A percentile compares a stretch with the other conserved stretches of the same genome.
Conservation (phyloP, 2,888 invertebrate species). For the Stenolophus ochropezus region DNA sequence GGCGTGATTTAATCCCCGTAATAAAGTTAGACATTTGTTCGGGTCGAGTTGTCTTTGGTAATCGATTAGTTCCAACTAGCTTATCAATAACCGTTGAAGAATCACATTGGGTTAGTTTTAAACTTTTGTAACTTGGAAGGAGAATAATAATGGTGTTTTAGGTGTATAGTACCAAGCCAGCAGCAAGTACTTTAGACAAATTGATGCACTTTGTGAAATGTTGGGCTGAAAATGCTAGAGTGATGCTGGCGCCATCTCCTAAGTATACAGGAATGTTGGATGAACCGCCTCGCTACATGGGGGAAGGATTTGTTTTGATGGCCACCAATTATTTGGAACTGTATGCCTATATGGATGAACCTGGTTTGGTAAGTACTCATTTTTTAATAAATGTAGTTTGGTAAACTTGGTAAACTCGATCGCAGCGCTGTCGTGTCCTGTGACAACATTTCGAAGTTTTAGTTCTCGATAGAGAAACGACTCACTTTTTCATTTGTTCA, state of each 20-base stretch:
- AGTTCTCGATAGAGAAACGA: too few species aligned
- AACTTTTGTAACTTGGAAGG: too few species aligned
- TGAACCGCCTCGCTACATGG: conserved; percentile 97
- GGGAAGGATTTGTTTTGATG: conserved; percentile 97
- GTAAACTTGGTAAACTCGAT: too few species aligned
- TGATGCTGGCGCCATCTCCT: conserved; percentile 96
- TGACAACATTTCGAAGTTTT: too few species aligned
- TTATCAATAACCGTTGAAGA: conserved; percentile 94
- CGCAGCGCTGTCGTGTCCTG: too few species aligned
- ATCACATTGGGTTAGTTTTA: conserved; percentile 78
- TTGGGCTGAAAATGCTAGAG: conserved; percentile 95
- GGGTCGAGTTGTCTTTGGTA: conserved; percentile 92
- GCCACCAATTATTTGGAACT: conserved; percentile 96
- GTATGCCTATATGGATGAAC: conserved; percentile 98
- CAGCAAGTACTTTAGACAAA: conserved; percentile 93
- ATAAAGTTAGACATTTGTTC: conserved; percentile 94
- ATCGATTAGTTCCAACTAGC: conserved; percentile 94
- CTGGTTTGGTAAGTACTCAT: conserved; percentile 77
- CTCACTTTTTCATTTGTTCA: too few species aligned
- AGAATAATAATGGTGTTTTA: not conserved
- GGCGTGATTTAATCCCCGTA: conserved; percentile 97
- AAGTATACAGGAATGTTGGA: conserved; percentile 83
- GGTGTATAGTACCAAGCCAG: conserved; percentile 94
- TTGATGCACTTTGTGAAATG: conserved; percentile 97
- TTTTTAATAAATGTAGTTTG: too few species aligned